These are phyloP conservation scores for Atherinosoma microstoma DNA, from an alignment of 2,797 vertebrate genomes.

Conservation along the genomic window DNA sequence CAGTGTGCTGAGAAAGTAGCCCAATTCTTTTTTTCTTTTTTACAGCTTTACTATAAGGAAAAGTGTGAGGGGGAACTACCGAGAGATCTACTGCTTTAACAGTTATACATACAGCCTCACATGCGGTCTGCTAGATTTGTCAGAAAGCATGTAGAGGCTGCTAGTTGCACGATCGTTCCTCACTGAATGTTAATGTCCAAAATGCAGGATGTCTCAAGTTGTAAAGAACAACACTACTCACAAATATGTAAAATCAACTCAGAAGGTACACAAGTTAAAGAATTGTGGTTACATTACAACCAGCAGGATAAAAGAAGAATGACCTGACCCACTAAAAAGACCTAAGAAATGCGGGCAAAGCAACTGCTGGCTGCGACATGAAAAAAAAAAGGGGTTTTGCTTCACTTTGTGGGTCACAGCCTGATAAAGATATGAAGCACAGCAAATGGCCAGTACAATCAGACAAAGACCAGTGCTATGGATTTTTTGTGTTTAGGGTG, in stretches of 20 bases:
- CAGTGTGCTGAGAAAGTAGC: slow-evolving; percentile 38
- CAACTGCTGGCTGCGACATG: not conserved
- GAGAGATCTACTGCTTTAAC: slow-evolving; percentile 43
- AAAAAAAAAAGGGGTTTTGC: not conserved
- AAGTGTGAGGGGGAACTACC: slow-evolving; percentile 67
- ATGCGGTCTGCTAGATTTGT: slow-evolving; percentile 34
- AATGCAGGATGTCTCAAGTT: slow-evolving; percentile 3
- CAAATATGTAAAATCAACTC: too few relatives aligned
- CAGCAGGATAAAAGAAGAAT: not conserved
- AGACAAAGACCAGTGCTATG: not conserved
- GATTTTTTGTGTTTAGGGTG: slow-evolving; percentile 9
- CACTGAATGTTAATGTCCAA: slow-evolving; percentile 11
- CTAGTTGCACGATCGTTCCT: slow-evolving; percentile 14
- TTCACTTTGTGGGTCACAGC: not conserved
- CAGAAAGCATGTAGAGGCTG: slow-evolving; percentile 34
- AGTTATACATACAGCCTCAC: slow-evolving; percentile 38
- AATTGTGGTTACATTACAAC: not conserved
- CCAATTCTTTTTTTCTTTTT: slow-evolving; percentile 36
- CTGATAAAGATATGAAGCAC: not conserved
- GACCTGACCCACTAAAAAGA: not conserved
- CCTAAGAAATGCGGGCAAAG: not conserved
- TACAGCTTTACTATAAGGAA: slow-evolving; percentile 28
- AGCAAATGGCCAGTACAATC: not conserved
- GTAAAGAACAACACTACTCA: slow-evolving; percentile 14
- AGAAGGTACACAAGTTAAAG: not conserved